phyloP scores from a whole-genome alignment of 2,113 vertebrate genomes.

The Vanacampus margaritifer region DNA sequence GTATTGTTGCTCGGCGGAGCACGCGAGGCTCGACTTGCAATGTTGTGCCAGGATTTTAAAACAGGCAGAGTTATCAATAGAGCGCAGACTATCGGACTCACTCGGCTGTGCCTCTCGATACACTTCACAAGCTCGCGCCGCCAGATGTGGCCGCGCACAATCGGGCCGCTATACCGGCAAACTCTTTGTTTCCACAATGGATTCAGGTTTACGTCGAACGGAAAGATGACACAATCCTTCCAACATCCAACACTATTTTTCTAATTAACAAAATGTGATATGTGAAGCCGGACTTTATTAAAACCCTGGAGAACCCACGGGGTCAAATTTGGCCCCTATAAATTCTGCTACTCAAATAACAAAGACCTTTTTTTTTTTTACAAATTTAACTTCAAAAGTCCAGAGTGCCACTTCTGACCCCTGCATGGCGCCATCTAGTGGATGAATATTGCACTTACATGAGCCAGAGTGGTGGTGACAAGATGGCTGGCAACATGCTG shows the following conservation, averaged over 20 bases:
- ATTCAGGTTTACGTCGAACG: slow-evolving; percentile 51
- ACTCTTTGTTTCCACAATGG: slow-evolving; percentile 53
- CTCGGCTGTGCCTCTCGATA: slow-evolving; percentile 69
- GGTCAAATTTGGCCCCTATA: no score
- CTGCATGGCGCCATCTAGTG: no score
- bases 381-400: no score
- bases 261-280: slow-evolving; percentile 61
- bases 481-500: no score
- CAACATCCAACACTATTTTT: slow-evolving; percentile 23
- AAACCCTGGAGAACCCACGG: no score
- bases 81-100: slow-evolving; percentile 73
- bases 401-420: no score
- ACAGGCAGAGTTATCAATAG: slow-evolving; percentile 77
- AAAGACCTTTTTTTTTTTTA: no score
- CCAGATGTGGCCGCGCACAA: slow-evolving; percentile 58
- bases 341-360: no score
- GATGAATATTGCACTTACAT: no score
- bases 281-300: slow-evolving; percentile 44
- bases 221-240: slow-evolving; percentile 32
- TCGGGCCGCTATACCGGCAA: slow-evolving; percentile 53
- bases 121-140: slow-evolving; percentile 64
- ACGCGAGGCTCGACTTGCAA: slow-evolving; percentile 67
- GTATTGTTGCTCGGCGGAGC: slow-evolving; percentile 76
- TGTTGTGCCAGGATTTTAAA: slow-evolving; percentile 74
- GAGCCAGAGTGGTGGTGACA: no score